These are phyloP conservation scores for Mormyrus hasselquistii DNA, from an alignment of 2,797 vertebrate species.

Conservation along the genomic window DNA sequence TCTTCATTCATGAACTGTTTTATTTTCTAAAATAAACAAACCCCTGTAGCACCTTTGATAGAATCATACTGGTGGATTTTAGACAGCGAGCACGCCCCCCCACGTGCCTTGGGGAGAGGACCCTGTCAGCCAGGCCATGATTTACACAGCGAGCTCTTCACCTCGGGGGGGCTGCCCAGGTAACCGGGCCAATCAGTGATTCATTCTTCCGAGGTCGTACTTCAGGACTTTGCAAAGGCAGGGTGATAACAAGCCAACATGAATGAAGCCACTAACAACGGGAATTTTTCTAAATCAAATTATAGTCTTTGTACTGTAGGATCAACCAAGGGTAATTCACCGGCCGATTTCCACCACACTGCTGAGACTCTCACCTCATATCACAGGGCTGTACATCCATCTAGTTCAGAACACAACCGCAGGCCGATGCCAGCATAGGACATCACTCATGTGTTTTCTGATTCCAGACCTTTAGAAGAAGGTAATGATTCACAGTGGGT, in stretches of 20 bases:
- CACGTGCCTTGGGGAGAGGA: background rate
- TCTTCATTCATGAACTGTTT: background rate
- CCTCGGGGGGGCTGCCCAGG: background rate
- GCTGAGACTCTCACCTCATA: background rate
- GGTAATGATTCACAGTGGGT: background rate
- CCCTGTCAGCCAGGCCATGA: background rate
- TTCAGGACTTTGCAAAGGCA: background rate
- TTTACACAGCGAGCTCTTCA: background rate
- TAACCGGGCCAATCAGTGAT: background rate
- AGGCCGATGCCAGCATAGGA: background rate
- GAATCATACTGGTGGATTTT: background rate
- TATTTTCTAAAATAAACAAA: background rate
- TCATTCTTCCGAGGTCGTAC: background rate
- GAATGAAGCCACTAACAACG: background rate
- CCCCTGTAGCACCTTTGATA: background rate
- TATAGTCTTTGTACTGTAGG: background rate
- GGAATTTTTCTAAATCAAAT: background rate
- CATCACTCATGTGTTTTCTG: background rate
- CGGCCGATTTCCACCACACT: background rate
- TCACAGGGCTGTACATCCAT: background rate
- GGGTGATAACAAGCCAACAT: background rate
- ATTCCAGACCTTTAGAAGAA: background rate
- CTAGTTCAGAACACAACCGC: background rate
- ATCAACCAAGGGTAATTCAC: background rate
- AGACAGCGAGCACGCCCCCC: background rate